Evolutionary conservation across 2,888 invertebrate species (phyloP).

Genomic region (Plebejus melissa): DNA sequence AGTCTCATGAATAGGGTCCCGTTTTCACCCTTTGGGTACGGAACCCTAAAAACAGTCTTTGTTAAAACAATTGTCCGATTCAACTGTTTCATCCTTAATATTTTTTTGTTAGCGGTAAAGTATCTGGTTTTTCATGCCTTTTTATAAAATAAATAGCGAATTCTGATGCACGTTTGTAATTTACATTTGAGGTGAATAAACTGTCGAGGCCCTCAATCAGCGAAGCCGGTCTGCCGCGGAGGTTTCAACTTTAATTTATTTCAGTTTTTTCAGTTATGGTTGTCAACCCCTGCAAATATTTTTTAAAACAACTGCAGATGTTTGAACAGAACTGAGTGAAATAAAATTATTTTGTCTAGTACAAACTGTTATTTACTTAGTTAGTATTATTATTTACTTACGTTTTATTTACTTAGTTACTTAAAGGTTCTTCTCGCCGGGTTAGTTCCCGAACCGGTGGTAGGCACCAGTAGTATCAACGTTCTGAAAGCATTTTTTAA

Average conservation of each 20-base stretch:
- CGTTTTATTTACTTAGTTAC: too few species aligned
- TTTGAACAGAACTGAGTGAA: background rate
- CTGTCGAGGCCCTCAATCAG: constrained; percentile 28
- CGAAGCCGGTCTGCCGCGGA: constrained; percentile 24
- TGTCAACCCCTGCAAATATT: constrained; percentile 1
- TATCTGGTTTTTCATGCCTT: background rate
- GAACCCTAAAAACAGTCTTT: too few species aligned
- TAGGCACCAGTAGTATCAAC: too few species aligned
- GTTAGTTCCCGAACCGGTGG: too few species aligned
- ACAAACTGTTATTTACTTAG: too few species aligned
- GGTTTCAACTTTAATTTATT: constrained; percentile 11
- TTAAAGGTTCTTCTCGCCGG: too few species aligned
- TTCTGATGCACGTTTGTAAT: constrained; percentile 13
- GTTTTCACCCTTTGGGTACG: too few species aligned
- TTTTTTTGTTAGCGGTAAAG: background rate
- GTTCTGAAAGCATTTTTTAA: too few species aligned
- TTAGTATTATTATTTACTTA: too few species aligned
- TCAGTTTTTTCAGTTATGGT: constrained; percentile 6
- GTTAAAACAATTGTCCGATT: too few species aligned
- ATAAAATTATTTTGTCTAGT: background rate
- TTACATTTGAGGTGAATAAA: constrained; percentile 27
- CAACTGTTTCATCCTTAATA: background rate
- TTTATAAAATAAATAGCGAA: background rate
- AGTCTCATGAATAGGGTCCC: too few species aligned
- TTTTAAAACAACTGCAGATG: background rate